Conservation (phyloP, 2,113 vertebrate genomes). For the Urocitellus parryii region DNA sequence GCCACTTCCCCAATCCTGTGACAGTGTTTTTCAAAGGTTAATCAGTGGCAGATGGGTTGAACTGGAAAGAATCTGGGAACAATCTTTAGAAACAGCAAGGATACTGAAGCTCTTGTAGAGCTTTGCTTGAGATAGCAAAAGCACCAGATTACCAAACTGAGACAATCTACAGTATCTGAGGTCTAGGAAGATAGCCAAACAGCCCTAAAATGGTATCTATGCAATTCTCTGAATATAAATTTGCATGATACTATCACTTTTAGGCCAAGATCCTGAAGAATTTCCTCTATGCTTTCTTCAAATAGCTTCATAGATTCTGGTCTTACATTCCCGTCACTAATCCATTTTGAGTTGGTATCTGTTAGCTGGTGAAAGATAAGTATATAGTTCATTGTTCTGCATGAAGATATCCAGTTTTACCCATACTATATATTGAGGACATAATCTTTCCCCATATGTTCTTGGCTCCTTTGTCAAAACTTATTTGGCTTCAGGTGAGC, state of each 20-base stretch:
- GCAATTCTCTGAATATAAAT: background rate
- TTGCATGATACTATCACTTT: background rate
- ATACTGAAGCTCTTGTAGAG: background rate
- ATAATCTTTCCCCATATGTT: background rate
- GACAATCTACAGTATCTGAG: background rate
- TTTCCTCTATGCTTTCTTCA: background rate
- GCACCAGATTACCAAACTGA: background rate
- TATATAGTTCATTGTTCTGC: background rate
- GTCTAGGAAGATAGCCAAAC: too few species aligned
- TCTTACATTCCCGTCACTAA: background rate
- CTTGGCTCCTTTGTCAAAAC: background rate
- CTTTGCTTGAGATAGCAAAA: background rate
- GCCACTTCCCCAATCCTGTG: background rate
- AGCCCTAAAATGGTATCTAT: background rate
- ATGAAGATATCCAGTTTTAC: background rate
- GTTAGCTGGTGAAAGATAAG: background rate
- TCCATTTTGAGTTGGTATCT: background rate
- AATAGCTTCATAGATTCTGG: background rate
- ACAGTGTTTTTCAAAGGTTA: background rate
- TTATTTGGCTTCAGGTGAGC: background rate
- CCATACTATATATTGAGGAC: background rate
- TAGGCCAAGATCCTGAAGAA: background rate
- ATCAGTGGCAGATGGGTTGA: background rate
- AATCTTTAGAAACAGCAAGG: background rate
- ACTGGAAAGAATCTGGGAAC: background rate